Percentiles rank a stretch among this genome's conserved stretches.
Conservation (phyloP, 2,888 invertebrate species). For the Caenorhabditis auriculariae region DNA sequence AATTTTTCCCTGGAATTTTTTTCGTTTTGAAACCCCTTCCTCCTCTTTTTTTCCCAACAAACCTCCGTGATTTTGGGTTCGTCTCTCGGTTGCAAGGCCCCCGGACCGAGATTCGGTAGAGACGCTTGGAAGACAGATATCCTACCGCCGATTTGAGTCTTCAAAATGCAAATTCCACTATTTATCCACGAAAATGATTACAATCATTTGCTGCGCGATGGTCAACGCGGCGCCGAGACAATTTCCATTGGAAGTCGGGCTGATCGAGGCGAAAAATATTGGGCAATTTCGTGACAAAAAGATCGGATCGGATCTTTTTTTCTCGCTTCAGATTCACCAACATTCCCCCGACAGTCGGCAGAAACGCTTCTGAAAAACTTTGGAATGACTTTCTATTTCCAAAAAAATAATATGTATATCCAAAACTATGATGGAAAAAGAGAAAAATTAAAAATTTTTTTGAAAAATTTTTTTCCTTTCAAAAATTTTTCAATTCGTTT, state of each 20-base stretch:
- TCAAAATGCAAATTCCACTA: constrained; percentile 22
- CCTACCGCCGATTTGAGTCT: constrained; percentile 88
- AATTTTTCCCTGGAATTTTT: too few species aligned
- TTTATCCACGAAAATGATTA: constrained; percentile 64
- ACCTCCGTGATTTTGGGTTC: constrained; percentile 79
- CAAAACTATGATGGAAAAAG: too few species aligned
- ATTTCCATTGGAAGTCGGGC: constrained; percentile 72
- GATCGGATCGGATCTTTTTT: constrained; percentile 71
- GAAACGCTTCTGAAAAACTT: constrained; percentile 78
- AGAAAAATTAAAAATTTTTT: too few species aligned
- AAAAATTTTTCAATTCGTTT: too few species aligned
- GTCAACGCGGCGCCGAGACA: constrained; percentile 90
- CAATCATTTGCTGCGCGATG: constrained; percentile 87
- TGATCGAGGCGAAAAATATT: constrained; percentile 71
- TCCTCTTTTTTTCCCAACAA: too few species aligned
- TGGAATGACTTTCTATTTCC: too few species aligned
- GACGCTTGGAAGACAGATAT: constrained; percentile 90
- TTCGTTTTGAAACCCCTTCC: neutral
- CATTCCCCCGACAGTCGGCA: constrained; percentile 88
- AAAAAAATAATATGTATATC: too few species aligned
- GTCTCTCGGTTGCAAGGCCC: constrained; percentile 81
- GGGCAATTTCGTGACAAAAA: constrained; percentile 68
- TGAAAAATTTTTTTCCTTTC: too few species aligned
- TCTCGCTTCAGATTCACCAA: constrained; percentile 87
- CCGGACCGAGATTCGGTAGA: constrained; percentile 77